phyloP scores from a whole-genome alignment of 2,113 vertebrate species.

The Paramisgurnus dabryanus region DNA sequence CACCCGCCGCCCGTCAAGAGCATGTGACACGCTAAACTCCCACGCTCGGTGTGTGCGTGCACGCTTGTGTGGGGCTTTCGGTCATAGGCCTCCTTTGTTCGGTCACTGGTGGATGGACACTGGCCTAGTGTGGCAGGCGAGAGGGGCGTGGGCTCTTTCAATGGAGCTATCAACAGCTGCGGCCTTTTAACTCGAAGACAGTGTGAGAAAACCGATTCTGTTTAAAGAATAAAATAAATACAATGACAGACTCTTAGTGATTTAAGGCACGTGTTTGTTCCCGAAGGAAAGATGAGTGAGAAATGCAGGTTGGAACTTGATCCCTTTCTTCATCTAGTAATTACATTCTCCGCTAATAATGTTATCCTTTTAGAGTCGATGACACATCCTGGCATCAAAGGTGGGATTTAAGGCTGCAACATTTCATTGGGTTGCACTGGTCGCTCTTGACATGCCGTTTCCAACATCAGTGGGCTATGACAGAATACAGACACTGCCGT shows the following conservation, averaged over 20 bases:
- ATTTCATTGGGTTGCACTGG: neutral
- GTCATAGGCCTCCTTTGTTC: slow-evolving; percentile 30
- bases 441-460: neutral
- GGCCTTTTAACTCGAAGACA: neutral
- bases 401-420: neutral
- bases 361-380: neutral
- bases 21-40: slow-evolving; percentile 32
- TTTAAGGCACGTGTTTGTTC: no score
- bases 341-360: no score
- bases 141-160: neutral
- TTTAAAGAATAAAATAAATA: no score
- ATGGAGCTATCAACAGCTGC: slow-evolving; percentile 17
- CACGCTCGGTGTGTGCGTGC: neutral
- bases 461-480: neutral
- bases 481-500: slow-evolving; percentile 4
- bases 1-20: neutral
- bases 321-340: no score
- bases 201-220: neutral
- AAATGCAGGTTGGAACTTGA: no score
- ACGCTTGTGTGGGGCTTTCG: slow-evolving; percentile 10
- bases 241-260: no score
- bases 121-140: slow-evolving; percentile 24
- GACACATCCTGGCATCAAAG: neutral
- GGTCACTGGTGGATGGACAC: slow-evolving; percentile 21
- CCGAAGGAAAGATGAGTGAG: no score